phyloP scores from a whole-genome alignment of 2,888 invertebrate genomes.

The Ichneumoninae sp. region DNA sequence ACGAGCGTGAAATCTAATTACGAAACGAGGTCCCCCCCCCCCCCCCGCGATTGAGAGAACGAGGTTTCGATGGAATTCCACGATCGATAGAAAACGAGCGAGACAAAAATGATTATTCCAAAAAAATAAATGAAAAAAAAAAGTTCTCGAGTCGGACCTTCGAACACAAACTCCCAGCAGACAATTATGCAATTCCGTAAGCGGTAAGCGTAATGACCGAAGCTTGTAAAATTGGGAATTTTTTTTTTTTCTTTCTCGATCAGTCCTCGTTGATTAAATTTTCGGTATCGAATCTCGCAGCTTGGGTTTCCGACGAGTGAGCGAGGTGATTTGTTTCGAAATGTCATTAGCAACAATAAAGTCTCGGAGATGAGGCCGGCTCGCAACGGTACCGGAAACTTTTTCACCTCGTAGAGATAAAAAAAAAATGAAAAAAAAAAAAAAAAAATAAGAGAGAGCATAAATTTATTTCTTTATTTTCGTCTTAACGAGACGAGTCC shows the following conservation, averaged over 20 bases:
- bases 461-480: slow-evolving; percentile 4
- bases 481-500: not conserved
- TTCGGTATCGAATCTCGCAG: not conserved
- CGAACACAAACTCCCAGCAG: not conserved
- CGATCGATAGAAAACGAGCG: not conserved
- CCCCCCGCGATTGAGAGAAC: not conserved
- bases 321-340: slow-evolving; percentile 14
- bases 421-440: not conserved
- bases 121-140: not conserved
- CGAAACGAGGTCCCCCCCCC: slow-evolving; percentile 30
- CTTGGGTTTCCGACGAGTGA: not conserved
- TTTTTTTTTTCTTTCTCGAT: slow-evolving; percentile 10
- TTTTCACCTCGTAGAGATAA: not conserved
- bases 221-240: not conserved
- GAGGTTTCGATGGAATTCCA: not conserved
- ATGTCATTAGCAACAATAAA: slow-evolving; percentile 27
- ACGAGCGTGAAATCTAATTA: slow-evolving; percentile 10
- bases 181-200: slow-evolving; percentile 31
- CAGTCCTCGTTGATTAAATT: not conserved
- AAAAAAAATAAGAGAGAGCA: not conserved
- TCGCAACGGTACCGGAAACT: slow-evolving; percentile 3
- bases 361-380: slow-evolving; percentile 12
- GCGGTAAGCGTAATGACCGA: not conserved
- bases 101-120: slow-evolving; percentile 27
- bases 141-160: slow-evolving; percentile 9